These are phyloP conservation scores for Stichodactyla mertensii DNA, from an alignment of 64 coral and sea anemone species.

Conservation along the genomic window DNA sequence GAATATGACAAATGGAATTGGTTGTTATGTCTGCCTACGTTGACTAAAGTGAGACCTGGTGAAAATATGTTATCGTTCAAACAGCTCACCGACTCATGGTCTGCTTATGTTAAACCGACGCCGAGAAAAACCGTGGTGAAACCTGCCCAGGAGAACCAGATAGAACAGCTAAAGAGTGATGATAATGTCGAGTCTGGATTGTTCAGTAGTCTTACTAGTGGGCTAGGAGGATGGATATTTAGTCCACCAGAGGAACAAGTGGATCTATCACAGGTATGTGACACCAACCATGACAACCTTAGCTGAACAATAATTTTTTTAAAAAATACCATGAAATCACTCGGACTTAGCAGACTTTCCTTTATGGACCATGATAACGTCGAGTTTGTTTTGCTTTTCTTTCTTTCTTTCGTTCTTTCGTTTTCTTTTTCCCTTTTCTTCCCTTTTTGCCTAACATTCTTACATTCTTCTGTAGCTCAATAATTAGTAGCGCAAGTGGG, in stretches of 20 bases:
- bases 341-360: no score
- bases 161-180: neutral
- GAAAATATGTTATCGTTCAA: neutral
- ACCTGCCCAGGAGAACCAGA: conserved; percentile 2
- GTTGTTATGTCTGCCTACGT: no score
- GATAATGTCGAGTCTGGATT: conserved; percentile 1
- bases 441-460: no score
- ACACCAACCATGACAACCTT: neutral
- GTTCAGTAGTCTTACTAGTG: conserved; percentile 17
- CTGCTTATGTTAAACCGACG: conserved; percentile 29
- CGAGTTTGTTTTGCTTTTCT: no score
- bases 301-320: neutral
- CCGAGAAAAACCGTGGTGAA: neutral
- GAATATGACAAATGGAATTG: no score
- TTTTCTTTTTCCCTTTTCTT: no score
- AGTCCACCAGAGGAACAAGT: neutral
- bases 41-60: no score
- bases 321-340: no score
- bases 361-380: no score
- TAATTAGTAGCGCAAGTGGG: no score
- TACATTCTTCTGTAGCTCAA: no score
- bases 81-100: conserved; percentile 77
- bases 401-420: neutral
- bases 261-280: neutral
- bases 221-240: conserved; percentile 34